Conservation (phyloP, 2,113 vertebrate genomes). For the Melozone crissalis region DNA sequence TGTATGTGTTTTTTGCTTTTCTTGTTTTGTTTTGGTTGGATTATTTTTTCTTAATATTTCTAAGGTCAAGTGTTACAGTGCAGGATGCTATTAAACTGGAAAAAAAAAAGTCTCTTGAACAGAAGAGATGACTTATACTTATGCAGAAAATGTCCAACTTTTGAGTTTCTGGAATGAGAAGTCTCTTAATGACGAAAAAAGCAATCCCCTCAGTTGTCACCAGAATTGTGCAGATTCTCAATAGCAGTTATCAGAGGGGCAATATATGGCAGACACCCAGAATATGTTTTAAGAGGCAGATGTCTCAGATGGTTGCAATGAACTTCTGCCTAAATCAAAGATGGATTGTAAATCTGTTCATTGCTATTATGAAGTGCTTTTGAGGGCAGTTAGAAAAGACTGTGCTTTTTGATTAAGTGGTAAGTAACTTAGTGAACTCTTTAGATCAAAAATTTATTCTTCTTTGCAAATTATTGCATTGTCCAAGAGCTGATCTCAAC, state of each 20-base stretch:
- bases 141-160: background rate
- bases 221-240: background rate
- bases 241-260: background rate
- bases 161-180: background rate
- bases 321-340: background rate
- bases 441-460: background rate
- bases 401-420: background rate
- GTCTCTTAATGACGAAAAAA: background rate
- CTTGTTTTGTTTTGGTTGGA: background rate
- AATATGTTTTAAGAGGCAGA: background rate
- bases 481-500: background rate
- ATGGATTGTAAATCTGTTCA: background rate
- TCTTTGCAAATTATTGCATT: background rate
- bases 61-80: background rate
- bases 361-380: background rate
- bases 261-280: background rate
- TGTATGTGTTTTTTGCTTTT: background rate
- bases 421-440: background rate
- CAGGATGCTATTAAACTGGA: background rate
- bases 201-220: background rate
- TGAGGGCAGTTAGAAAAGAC: background rate
- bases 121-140: background rate
- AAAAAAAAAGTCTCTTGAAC: background rate
- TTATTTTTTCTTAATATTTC: background rate
- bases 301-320: background rate